Conservation (phyloP, 2,797 vertebrate species). For the Anas capensis region DNA sequence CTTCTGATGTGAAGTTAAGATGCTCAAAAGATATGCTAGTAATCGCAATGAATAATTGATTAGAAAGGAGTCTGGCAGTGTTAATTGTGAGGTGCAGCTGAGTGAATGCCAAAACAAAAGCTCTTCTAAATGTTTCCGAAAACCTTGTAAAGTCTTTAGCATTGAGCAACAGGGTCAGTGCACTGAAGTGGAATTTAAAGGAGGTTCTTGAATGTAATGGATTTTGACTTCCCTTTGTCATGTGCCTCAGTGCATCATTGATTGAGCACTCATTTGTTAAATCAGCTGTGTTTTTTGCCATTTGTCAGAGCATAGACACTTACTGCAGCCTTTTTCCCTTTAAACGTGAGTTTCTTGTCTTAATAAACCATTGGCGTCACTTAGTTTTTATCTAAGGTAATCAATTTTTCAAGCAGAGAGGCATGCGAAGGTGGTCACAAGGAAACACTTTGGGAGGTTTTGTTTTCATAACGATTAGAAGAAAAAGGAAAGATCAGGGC, state of each 20-base stretch:
- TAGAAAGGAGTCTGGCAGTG: constrained; percentile 76
- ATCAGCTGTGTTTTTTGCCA: constrained; percentile 90
- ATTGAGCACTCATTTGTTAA: constrained; percentile 94
- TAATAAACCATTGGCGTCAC: constrained; percentile 49
- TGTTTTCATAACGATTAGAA: constrained; percentile 31
- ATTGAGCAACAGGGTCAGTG: constrained; percentile 85
- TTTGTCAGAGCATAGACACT: constrained; percentile 86
- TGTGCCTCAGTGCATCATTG: constrained; percentile 91
- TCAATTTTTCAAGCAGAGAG: constrained; percentile 33
- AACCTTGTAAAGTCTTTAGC: constrained; percentile 83
- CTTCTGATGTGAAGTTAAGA: constrained; percentile 79
- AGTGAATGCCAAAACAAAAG: constrained; percentile 77
- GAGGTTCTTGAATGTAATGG: constrained; percentile 91
- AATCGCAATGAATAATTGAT: constrained; percentile 81
- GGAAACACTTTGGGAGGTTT: constrained; percentile 2
- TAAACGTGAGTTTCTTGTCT: not conserved
- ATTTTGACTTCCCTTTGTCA: constrained; percentile 95
- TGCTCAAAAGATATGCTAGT: constrained; percentile 78
- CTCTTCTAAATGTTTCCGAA: constrained; percentile 76
- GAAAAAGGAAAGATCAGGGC: not conserved
- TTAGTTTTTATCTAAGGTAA: constrained; percentile 43
- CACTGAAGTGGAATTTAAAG: constrained; percentile 90
- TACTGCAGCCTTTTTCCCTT: constrained; percentile 51
- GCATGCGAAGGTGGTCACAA: not conserved
- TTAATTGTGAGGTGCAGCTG: constrained; percentile 80